Evolutionary conservation across 2,113 vertebrate species (phyloP), one percentile per base, ranked within the genome.

Genomic region (Ctenomys sociabilis): DNA sequence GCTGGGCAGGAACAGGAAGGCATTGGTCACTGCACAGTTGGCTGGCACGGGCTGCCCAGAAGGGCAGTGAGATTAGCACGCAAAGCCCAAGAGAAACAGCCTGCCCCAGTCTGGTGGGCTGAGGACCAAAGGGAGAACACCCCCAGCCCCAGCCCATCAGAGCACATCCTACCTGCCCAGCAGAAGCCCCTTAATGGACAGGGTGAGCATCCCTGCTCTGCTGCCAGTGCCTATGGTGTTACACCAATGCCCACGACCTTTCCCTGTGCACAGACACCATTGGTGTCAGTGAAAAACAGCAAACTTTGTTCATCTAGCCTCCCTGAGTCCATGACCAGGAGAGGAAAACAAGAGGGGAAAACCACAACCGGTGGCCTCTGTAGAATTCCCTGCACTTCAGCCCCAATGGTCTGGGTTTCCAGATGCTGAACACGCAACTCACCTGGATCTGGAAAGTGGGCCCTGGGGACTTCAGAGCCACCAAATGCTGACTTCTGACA

Each of bases 1-100:
- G 89, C 96, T 94, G 0, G 99, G 99, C 35, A 99, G 94, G 28
- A 78, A 0, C 0, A 90, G 64, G 35, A 98, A 98, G 61, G 97
- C 72, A 7, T 97, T 98, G 4, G 95, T 92, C 1, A 82, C 17
- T 0, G 52, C 52, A 52, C 52, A 52, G 52, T 52, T 52, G 52
- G 52, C 52, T 52, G 54, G 54, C 54, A 19, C 16, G 4, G 54
- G 16, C 54, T 17, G 54, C 68, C 72, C 63, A 90, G 86, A 98
- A 37, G 45, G 93, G 72, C 2, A 5, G 66, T 61, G 0, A 93
- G 59, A 0, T 83, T 57, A 57, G 54, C 14, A 54, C 11, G 19
- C 57, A 59, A 59, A 59, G 21, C 57, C 57, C 17, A 59, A 59
- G 57, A 59, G 57, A 22, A 59, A 59, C 19, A 59, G 57, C 57